These are phyloP conservation scores for Chiridota heheva DNA, from an alignment of 35 echinoderm and acorn worm genomes.

Conservation along the genomic window DNA sequence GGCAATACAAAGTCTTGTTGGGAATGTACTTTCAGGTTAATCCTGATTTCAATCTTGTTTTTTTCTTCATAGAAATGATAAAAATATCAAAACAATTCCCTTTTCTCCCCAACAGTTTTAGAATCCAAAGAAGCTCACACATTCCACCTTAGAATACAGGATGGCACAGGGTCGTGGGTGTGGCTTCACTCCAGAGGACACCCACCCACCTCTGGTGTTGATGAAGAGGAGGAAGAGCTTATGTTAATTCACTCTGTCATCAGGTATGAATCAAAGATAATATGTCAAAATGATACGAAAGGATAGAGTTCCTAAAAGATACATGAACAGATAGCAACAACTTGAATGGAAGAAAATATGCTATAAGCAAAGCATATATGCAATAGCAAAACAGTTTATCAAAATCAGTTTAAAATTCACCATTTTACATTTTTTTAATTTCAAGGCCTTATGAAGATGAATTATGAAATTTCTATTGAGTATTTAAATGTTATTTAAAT, in stretches of 20 bases:
- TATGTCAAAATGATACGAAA: background rate
- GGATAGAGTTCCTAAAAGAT: background rate
- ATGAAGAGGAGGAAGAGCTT: conserved; percentile 57
- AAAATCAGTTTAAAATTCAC: no score
- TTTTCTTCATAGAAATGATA: background rate
- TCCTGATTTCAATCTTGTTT: background rate
- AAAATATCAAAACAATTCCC: background rate
- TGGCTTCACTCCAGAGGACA: conserved; percentile 84
- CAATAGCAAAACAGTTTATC: no score
- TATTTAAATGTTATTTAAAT: no score
- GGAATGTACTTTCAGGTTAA: background rate
- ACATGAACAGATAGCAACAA: no score
- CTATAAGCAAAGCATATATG: no score
- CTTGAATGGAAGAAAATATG: no score
- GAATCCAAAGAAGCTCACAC: conserved; percentile 86
- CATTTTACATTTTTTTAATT: no score
- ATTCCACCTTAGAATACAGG: conserved; percentile 71
- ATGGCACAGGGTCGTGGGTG: conserved; percentile 73
- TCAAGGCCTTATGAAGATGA: no score
- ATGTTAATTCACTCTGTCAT: conserved; percentile 77
- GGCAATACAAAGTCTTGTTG: no score
- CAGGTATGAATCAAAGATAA: conserved; percentile 58
- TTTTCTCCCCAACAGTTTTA: conserved; percentile 69
- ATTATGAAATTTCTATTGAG: no score
- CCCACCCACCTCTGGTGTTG: conserved; percentile 57